Conservation (phyloP, 2,888 invertebrate species). For the Leptopterna dolabrata region DNA sequence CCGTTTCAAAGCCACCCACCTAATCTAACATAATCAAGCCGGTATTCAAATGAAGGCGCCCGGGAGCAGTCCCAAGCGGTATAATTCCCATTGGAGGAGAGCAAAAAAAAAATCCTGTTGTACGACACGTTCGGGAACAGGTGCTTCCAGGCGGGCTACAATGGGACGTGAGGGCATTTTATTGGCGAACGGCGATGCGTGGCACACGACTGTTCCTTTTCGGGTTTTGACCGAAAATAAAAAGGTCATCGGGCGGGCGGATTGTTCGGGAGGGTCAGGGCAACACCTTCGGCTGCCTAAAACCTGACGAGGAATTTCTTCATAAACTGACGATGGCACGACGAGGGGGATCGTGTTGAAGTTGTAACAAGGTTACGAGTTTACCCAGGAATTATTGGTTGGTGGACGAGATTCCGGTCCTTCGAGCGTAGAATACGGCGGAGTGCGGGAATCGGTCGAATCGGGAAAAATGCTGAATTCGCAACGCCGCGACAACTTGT, state of each 20-base stretch:
- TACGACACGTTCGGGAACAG: constrained; percentile 27
- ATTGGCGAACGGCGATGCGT: constrained; percentile 34
- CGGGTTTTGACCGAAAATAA: not conserved
- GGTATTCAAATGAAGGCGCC: constrained; percentile 18
- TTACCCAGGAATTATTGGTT: too few relatives aligned
- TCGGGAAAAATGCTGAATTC: too few relatives aligned
- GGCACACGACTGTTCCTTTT: constrained; percentile 50
- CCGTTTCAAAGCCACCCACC: not conserved
- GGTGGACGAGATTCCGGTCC: too few relatives aligned
- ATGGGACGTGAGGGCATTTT: not conserved
- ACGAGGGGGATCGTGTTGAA: too few relatives aligned
- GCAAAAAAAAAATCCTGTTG: not conserved
- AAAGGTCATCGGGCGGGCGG: constrained; percentile 25
- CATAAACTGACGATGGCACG: too few relatives aligned
- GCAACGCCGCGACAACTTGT: too few relatives aligned
- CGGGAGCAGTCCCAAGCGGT: not conserved
- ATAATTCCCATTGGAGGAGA: not conserved
- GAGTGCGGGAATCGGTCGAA: too few relatives aligned
- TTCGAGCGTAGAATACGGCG: too few relatives aligned
- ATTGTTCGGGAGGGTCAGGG: constrained; percentile 21
- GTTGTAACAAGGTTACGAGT: too few relatives aligned
- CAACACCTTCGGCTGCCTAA: not conserved
- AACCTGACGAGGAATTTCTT: too few relatives aligned
- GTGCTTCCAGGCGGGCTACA: not conserved
- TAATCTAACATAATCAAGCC: not conserved